Percentiles rank a stretch among this genome's conserved stretches.
Evolutionary conservation across 1,140 invertebrate species (phyloP).

Genomic region (Trachymyrmex cornetzi): DNA sequence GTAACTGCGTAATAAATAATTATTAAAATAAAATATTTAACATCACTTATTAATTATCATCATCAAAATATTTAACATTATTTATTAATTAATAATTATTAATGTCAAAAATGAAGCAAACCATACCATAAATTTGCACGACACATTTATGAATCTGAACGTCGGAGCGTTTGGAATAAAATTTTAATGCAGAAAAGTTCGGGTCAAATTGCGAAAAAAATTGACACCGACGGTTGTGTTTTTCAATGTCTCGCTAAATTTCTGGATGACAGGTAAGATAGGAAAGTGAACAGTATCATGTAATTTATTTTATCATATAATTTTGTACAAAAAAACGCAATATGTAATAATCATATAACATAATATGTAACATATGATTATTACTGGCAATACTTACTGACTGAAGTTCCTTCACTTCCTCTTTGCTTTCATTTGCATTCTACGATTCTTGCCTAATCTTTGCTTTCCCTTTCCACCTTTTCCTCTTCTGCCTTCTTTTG

Average conservation of each 20-base stretch:
- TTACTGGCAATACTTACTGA: background rate
- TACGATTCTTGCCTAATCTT: constrained; percentile 89
- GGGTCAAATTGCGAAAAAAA: background rate
- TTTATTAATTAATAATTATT: constrained; percentile 13
- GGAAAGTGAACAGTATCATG: background rate
- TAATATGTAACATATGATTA: background rate
- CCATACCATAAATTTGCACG: background rate
- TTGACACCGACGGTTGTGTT: background rate
- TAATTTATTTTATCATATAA: constrained; percentile 1
- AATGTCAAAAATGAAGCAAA: background rate
- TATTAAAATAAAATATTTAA: constrained; percentile 12
- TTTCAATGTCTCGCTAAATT: background rate
- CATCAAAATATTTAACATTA: constrained; percentile 17
- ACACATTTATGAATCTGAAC: background rate
- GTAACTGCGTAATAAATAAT: background rate
- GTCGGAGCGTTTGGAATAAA: background rate
- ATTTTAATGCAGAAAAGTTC: background rate
- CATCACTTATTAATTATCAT: constrained; percentile 5
- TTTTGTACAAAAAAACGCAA: constrained; percentile 35
- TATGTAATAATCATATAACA: background rate
- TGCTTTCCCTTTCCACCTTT: constrained; percentile 77
- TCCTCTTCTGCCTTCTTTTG: constrained; percentile 74
- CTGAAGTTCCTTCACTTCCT: constrained; percentile 60
- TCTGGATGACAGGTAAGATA: constrained; percentile 36
- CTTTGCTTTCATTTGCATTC: constrained; percentile 88